Percentiles rank a stretch among this genome's conserved stretches.
Conservation (phyloP, 2,888 invertebrate species). For the Idaea aversata region DNA sequence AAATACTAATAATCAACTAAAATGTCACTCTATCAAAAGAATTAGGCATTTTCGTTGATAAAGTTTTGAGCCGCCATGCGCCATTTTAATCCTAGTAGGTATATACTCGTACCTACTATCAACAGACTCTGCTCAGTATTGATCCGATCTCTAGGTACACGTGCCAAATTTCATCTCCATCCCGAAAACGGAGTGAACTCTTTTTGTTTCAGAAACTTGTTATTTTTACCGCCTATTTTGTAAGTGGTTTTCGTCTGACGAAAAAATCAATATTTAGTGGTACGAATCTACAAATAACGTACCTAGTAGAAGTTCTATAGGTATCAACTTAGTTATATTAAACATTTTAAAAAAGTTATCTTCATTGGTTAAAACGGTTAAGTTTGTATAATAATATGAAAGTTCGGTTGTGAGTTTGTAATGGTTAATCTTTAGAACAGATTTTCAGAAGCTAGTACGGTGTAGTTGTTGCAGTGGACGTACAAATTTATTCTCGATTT, state of each 20-base stretch:
- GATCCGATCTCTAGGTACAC: background rate
- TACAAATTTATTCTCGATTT: no score
- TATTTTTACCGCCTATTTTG: slow-evolving; percentile 1
- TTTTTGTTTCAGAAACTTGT: background rate
- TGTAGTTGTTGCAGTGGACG: no score
- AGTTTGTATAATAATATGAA: background rate
- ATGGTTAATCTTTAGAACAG: background rate
- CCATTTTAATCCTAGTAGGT: background rate
- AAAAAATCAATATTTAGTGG: background rate
- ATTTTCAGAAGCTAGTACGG: background rate
- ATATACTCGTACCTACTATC: background rate
- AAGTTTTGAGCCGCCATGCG: background rate
- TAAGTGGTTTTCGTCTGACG: background rate
- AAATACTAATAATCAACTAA: background rate
- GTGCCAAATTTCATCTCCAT: slow-evolving; percentile 1
- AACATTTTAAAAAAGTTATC: no score
- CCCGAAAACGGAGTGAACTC: background rate
- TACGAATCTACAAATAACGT: no score
- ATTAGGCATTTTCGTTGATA: background rate
- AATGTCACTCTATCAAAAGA: background rate
- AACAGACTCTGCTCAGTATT: background rate
- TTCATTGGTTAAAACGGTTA: background rate
- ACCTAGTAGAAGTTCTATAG: no score
- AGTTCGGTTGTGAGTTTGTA: background rate
- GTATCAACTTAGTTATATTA: no score